Evolutionary conservation across 2,888 invertebrate species (phyloP).

Genomic region (Agrenia bidenticulata): DNA sequence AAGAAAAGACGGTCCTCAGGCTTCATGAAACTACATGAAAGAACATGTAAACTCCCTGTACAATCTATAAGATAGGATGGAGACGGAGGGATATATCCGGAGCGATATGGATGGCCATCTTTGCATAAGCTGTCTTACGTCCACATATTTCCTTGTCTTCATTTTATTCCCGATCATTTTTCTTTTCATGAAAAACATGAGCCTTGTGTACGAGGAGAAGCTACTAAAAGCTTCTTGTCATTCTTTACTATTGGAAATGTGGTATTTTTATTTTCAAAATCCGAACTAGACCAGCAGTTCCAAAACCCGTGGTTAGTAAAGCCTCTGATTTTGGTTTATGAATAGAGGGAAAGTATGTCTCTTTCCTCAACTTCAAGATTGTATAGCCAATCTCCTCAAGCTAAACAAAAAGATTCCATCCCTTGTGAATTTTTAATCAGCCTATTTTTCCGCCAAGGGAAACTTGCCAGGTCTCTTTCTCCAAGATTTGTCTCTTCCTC

Average conservation of each 20-base stretch:
- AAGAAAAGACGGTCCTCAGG: background rate
- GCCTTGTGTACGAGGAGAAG: too few relatives aligned
- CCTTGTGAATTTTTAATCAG: slow-evolving; percentile 42
- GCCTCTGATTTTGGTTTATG: too few relatives aligned
- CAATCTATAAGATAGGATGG: background rate
- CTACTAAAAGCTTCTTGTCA: too few relatives aligned
- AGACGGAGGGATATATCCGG: background rate
- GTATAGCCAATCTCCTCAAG: slow-evolving; percentile 19
- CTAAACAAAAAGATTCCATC: slow-evolving; percentile 30
- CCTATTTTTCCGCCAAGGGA: slow-evolving; percentile 30
- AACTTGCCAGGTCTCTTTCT: slow-evolving; percentile 15
- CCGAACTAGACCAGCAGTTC: too few relatives aligned
- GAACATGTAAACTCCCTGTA: background rate
- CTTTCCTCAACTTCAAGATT: background rate
- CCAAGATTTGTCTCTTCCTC: slow-evolving; percentile 14
- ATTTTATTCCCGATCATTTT: slow-evolving; percentile 9
- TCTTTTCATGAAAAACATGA: too few relatives aligned
- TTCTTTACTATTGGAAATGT: too few relatives aligned
- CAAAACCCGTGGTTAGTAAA: too few relatives aligned
- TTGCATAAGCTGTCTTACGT: background rate
- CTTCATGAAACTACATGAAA: background rate
- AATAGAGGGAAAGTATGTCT: too few relatives aligned
- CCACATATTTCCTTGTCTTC: slow-evolving; percentile 1
- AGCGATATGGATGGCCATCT: background rate
- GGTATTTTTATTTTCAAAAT: too few relatives aligned